These are phyloP conservation scores for Silurus asotus DNA, from an alignment of 2,113 vertebrate genomes.

Conservation along the genomic window DNA sequence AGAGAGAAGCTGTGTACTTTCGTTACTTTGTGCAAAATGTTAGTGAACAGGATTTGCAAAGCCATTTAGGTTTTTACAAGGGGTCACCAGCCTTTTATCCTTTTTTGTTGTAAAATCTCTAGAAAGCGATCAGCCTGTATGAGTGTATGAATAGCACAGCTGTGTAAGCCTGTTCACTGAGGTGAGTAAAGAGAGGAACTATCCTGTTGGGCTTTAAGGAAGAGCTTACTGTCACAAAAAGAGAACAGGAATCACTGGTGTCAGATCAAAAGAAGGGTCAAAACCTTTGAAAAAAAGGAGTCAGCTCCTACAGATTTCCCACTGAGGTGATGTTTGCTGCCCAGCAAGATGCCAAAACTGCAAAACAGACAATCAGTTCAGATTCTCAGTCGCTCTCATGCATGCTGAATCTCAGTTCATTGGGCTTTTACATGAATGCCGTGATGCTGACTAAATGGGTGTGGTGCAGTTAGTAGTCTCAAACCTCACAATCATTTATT, in stretches of 20 bases:
- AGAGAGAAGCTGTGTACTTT: background rate
- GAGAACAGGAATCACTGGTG: background rate
- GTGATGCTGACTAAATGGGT: background rate
- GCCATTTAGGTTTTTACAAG: background rate
- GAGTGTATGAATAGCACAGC: background rate
- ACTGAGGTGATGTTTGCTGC: constrained; percentile 13
- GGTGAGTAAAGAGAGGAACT: background rate
- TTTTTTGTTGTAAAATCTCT: constrained; percentile 41
- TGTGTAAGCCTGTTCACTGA: constrained; percentile 1
- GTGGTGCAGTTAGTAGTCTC: constrained; percentile 4
- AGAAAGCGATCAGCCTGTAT: constrained; percentile 25
- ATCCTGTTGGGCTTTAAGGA: background rate
- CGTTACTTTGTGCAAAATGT: background rate
- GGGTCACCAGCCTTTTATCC: constrained; percentile 27
- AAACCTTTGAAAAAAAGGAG: background rate
- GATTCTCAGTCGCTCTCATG: constrained; percentile 2
- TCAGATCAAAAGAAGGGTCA: constrained; percentile 8
- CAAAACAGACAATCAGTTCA: constrained; percentile 33
- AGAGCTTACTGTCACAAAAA: background rate
- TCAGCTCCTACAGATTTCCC: background rate
- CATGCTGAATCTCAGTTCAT: constrained; percentile 16
- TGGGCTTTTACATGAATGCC: background rate
- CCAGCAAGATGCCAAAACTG: constrained; percentile 38
- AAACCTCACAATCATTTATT: constrained; percentile 11
- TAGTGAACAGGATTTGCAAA: background rate